A percentile compares a stretch with the other conserved stretches of the same genome.
These are phyloP conservation scores for Lycorma delicatula DNA, from an alignment of 1,140 invertebrate genomes.

Conservation along the genomic window DNA sequence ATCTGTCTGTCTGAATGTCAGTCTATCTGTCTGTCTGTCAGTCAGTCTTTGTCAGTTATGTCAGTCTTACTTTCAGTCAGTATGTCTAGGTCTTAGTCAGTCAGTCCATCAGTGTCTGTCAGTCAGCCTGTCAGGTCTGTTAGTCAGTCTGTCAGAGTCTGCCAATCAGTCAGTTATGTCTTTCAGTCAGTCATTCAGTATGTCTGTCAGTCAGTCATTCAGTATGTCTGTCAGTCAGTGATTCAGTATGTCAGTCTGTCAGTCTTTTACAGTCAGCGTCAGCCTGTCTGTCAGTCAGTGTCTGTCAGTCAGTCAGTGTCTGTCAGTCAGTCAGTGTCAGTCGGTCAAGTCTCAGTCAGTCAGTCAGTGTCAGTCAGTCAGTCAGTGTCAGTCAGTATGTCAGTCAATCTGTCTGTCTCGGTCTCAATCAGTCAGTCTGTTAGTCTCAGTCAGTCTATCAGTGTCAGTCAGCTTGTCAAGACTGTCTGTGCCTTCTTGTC, in stretches of 20 bases:
- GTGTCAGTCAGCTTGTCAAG: slow-evolving; percentile 19
- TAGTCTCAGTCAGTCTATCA: no score
- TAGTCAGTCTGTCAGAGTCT: slow-evolving; percentile 20
- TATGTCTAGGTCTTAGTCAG: slow-evolving; percentile 20
- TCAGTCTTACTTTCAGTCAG: slow-evolving; percentile 22
- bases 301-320: slow-evolving; percentile 17
- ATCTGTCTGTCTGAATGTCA: slow-evolving; percentile 18
- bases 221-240: slow-evolving; percentile 22
- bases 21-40: slow-evolving; percentile 17
- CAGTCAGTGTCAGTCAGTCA: slow-evolving; percentile 23
- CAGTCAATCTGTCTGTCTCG: no score
- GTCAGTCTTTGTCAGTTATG: slow-evolving; percentile 14
- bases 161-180: slow-evolving; percentile 11
- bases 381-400: no score
- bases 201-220: slow-evolving; percentile 21
- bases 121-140: slow-evolving; percentile 6
- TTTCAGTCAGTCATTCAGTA: slow-evolving; percentile 17
- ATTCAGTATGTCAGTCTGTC: slow-evolving; percentile 21
- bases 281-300: slow-evolving; percentile 18
- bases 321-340: slow-evolving; percentile 16
- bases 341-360: slow-evolving; percentile 25
- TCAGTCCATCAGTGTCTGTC: slow-evolving; percentile 20
- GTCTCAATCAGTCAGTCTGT: no score
- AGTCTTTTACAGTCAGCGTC: slow-evolving; percentile 16
- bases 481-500: no score